A percentile compares a stretch with the other conserved stretches of the same genome.
phyloP scores from a whole-genome alignment of 2,113 vertebrate species.

The Pan troglodytes region NHGRI_mPanTro3-v2.1_pri NC_072410.2:100276001-100276500 shows the following conservation, averaged over 20 bases:
- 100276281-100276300: background rate
- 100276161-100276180: background rate
- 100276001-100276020: background rate
- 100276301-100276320: background rate
- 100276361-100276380: background rate
- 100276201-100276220: background rate
- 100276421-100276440: background rate
- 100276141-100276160: background rate
- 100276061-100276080: too few species aligned
- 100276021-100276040: background rate
- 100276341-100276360: background rate
- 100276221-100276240: background rate
- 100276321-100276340: background rate
- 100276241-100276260: background rate
- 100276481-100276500: background rate
- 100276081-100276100: background rate
- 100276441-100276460: background rate
- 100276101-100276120: background rate
- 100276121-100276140: background rate
- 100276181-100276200: background rate
- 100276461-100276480: background rate
- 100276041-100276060: background rate
- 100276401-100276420: constrained; percentile 15
- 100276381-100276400: background rate
- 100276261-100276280: background rate